Evolutionary conservation across 2,888 invertebrate genomes (phyloP).

Genomic region (Nemotelus nigrinus): DNA sequence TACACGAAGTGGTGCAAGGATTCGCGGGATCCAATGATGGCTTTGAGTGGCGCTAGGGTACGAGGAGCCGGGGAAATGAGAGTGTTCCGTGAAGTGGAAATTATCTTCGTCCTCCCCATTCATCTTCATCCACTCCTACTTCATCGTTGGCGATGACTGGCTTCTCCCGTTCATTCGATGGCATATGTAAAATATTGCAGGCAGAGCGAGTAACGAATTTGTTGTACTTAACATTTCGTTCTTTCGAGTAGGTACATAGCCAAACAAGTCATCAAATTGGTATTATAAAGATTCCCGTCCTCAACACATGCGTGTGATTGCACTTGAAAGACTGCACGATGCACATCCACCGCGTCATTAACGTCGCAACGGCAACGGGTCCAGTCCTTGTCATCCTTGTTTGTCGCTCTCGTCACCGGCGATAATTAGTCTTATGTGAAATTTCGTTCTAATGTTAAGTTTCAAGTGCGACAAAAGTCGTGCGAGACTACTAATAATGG

Average conservation of each 20-base stretch:
- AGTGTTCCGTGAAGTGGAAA: slow-evolving; percentile 9
- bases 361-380: neutral
- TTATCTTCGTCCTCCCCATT: slow-evolving; percentile 7
- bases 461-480: slow-evolving; percentile 1
- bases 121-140: neutral
- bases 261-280: slow-evolving; percentile 22
- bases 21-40: neutral
- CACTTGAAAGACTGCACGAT: slow-evolving; percentile 41
- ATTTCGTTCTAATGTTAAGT: slow-evolving; percentile 31
- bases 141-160: slow-evolving; percentile 27
- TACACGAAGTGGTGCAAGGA: neutral
- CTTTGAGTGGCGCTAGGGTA: neutral
- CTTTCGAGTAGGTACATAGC: slow-evolving; percentile 26
- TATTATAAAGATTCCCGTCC: neutral
- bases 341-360: slow-evolving; percentile 32
- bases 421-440: slow-evolving; percentile 29
- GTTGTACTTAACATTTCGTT: slow-evolving; percentile 2
- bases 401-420: neutral
- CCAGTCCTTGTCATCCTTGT: neutral
- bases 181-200: slow-evolving; percentile 17
- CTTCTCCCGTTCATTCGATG: slow-evolving; percentile 5
- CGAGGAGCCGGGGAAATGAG: neutral
- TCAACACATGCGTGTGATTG: slow-evolving; percentile 21
- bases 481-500: slow-evolving; percentile 2
- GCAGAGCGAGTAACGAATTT: slow-evolving; percentile 24